Evolutionary conservation across 2,888 invertebrate species (phyloP).

Genomic region (Caenorhabditis doughertyi): DNA sequence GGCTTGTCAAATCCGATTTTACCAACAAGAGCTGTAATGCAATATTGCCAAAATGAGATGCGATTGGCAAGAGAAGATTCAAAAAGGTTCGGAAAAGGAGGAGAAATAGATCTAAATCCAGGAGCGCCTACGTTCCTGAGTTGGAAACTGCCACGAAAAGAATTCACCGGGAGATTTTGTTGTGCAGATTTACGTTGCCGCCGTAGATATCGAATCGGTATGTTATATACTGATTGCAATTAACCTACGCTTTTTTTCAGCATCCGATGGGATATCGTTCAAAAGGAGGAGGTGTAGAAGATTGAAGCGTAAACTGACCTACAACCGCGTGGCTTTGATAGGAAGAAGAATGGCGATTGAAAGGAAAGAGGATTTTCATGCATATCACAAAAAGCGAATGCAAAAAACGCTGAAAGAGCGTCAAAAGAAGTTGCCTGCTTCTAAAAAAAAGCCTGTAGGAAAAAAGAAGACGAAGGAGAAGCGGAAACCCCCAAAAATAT

Average conservation of each 20-base stretch:
- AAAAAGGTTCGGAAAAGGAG: neutral
- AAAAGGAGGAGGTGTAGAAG: too few relatives aligned
- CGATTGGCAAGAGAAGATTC: neutral
- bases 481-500: too few relatives aligned
- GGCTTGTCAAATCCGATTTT: conserved; percentile 30
- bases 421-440: neutral
- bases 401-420: neutral
- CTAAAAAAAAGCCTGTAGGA: too few relatives aligned
- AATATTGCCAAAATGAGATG: conserved; percentile 18
- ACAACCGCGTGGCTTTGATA: neutral
- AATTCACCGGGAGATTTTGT: too few relatives aligned
- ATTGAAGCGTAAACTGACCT: neutral
- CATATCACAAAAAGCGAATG: conserved; percentile 36
- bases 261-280: too few relatives aligned
- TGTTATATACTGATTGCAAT: too few relatives aligned
- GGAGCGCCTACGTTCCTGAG: too few relatives aligned
- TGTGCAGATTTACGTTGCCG: too few relatives aligned
- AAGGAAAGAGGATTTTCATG: conserved; percentile 23
- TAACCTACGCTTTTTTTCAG: too few relatives aligned
- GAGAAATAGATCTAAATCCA: neutral
- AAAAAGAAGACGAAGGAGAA: too few relatives aligned
- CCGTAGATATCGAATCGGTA: too few relatives aligned
- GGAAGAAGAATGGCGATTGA: neutral
- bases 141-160: too few relatives aligned
- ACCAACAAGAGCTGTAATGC: conserved; percentile 16